phyloP scores from a whole-genome alignment of 2,113 vertebrate genomes.

The Hystrix brachyura region DNA sequence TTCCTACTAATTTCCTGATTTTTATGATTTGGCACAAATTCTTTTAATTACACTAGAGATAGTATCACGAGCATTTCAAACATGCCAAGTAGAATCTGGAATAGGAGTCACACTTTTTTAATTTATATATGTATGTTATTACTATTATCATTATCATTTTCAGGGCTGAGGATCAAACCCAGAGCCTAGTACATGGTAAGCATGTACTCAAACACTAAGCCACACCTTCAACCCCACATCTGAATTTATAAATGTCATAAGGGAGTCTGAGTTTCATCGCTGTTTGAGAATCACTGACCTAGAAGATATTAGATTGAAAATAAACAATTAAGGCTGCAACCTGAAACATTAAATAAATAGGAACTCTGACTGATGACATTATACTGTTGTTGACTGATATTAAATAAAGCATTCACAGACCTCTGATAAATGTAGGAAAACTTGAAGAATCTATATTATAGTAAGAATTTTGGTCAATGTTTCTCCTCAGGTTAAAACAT shows the following conservation, averaged over 20 bases:
- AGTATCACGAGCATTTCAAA: background rate
- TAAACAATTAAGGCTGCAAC: background rate
- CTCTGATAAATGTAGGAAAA: background rate
- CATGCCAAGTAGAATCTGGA: background rate
- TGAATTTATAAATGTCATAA: background rate
- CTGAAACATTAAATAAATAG: constrained; percentile 32
- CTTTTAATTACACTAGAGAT: background rate
- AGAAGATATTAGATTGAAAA: background rate
- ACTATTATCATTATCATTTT: background rate
- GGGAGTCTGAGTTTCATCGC: background rate
- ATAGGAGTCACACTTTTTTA: background rate
- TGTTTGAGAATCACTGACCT: background rate
- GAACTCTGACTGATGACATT: background rate
- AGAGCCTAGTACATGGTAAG: background rate
- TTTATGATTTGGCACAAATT: background rate
- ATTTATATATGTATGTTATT: no score
- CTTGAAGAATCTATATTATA: background rate
- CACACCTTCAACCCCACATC: no score
- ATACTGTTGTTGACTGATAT: constrained; percentile 32
- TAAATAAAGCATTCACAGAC: background rate
- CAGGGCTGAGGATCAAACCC: background rate
- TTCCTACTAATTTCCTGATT: background rate
- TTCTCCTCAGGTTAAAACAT: constrained; percentile 42
- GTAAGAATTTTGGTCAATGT: constrained; percentile 19
- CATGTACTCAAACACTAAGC: no score